Base-by-base conservation (phyloP, 1,140 invertebrate species). In the Caerostris extrusa region DNA sequence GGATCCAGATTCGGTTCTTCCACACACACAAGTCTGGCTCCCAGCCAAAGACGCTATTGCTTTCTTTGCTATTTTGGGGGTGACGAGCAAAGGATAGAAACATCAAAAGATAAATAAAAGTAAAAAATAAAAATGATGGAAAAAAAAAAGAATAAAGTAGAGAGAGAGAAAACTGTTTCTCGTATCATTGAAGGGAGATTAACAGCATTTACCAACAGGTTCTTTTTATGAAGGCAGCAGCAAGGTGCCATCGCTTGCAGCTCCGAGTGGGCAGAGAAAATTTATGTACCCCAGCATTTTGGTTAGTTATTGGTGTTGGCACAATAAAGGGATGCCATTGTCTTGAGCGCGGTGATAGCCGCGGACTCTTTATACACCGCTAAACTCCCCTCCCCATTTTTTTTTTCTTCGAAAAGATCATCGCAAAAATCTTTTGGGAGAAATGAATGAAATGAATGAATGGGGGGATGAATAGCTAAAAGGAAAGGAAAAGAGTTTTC, bases 101-200 rank as follows among this genome's bases (percentile, higher is more conserved):
- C 53, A 50, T 14, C 50, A n/a, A 85, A 77, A 81, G 60, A 61
- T n/a, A n/a, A n/a, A n/a, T n/a, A n/a, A n/a, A n/a, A n/a, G n/a
- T n/a, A 91, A 64, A 81, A 60, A 67, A 85, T n/a, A 85, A 92
- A 81, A 71, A 50, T 81, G 69, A 88, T 88, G 12, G 53, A 67
- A 87, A 53, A 67, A 88, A 53, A 53, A 19, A 67, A 5, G 64
- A 14, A 90, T 64, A 87, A 60, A 69, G 69, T 69, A n/a, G n/a
- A n/a, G 69, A 90, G 60, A 19, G 34, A 53, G 61, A 82, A 93
- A 93, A 93, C 53, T 93, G 92, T 88, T 93, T n/a, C n/a, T 93
- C 92, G 92, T 93, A 93, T 93, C 92, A 93, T 93, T 93, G 89
- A 86, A 93, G 86, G 69, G 92, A 93, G 92, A 93, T 93, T 93